A percentile compares a stretch with the other conserved stretches of the same genome.
phyloP scores from a whole-genome alignment of 2,888 invertebrate genomes.

The Pristionchus fissidentatus region DNA sequence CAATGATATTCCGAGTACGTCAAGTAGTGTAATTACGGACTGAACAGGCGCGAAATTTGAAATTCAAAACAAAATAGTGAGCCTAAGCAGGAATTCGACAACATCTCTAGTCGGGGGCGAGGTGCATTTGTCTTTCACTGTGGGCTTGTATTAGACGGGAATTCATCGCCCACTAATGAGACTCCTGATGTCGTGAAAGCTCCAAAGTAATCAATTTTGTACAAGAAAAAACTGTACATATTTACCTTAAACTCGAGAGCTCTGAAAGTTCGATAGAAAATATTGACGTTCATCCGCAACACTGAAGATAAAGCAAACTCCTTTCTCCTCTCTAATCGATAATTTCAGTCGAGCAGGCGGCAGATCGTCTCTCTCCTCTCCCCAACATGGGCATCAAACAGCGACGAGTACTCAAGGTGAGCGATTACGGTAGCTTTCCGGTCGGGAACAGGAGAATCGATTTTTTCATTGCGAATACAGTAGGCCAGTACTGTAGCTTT shows the following conservation, averaged over 20 bases:
- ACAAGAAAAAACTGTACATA: background rate
- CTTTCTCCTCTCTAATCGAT: too few species aligned
- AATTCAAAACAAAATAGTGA: background rate
- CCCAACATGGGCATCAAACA: conserved; percentile 92
- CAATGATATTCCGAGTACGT: conserved; percentile 93
- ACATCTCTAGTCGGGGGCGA: too few species aligned
- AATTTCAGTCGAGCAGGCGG: conserved; percentile 89
- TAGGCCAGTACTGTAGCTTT: background rate
- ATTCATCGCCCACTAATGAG: background rate
- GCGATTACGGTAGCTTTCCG: conserved; percentile 79
- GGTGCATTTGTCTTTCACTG: too few species aligned
- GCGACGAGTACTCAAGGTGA: conserved; percentile 93
- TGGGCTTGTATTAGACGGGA: background rate
- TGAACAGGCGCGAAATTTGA: background rate
- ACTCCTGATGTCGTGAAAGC: too few species aligned
- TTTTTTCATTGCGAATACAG: background rate
- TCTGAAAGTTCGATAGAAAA: background rate
- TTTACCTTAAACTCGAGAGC: too few species aligned
- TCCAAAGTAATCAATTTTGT: too few species aligned
- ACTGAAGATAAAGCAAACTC: background rate
- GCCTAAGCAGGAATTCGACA: too few species aligned
- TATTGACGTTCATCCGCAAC: background rate
- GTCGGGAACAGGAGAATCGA: too few species aligned
- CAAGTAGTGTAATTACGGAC: background rate
- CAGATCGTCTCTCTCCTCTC: conserved; percentile 90